Base-by-base conservation (phyloP, 2,888 invertebrate genomes). In the Pristionchus maxplancki region DNA sequence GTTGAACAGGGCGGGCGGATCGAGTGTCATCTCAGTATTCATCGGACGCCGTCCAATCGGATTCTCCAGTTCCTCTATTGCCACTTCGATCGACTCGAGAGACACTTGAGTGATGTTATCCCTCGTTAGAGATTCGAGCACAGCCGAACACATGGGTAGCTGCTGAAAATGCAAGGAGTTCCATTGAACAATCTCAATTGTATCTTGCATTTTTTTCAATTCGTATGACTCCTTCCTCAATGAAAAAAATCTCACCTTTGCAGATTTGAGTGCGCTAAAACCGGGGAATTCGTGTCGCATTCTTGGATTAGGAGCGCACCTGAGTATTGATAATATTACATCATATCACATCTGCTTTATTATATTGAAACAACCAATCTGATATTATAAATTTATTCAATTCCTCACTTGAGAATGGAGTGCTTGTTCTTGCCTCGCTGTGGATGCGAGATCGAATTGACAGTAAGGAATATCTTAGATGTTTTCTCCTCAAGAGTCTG, bases 401-500 rank as follows among this genome's bases (percentile, higher is more conserved):
- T 31, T 67, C 11, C 71, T 71, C 20, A 78, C 78, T 28, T 44
- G 13, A 78, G 78, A 28, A 78, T n/a, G 1, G 78, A 28, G n/a
- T 28, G n/a, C n/a, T 28, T 78, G 78, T 78, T 78, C 13, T 78
- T 78, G 78, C 78, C 48, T n/a, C 78, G n/a, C 11, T 3, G 24
- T 15, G 78, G 78, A 28, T 78, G 78, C 1, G 40, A 44, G 48
- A 78, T 78, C 11, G 78, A 78, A 28, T 78, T 78, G 40, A 78
- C 78, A 6, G 37, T 24, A 13, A 78, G 78, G 48, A 78, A 78
- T 44, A 78, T 11, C 28, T 78, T 78, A 13, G 3, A 11, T 48
- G 37, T 13, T 28, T 48, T 78, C 28, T 48, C 44, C 5, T 28
- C 28, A 24, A 9, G 2, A 71, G 24, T 11, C 9, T 34, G 0